These are phyloP conservation scores for Apostichopus leukothele DNA, from an alignment of 53 echinoderm and acorn worm species.

Conservation along the genomic window DNA sequence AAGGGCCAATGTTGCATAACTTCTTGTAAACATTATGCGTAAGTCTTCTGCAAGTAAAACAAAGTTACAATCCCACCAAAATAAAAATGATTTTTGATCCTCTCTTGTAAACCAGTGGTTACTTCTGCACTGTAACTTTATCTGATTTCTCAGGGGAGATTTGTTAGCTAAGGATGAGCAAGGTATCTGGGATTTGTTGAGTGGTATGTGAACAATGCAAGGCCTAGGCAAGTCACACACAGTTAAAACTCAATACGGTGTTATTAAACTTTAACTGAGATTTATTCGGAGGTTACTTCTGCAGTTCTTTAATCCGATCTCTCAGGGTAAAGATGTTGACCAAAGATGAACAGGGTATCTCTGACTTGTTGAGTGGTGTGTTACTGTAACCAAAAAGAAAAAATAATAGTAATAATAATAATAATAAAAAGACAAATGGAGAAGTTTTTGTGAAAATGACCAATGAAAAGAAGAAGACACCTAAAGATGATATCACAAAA, in stretches of 20 bases:
- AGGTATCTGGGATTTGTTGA: neutral
- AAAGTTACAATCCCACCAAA: too few species aligned
- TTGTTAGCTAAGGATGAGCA: constrained; percentile 5
- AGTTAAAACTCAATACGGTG: too few species aligned
- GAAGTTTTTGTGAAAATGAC: too few species aligned
- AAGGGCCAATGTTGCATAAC: too few species aligned
- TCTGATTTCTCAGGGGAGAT: neutral
- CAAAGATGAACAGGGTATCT: constrained; percentile 11
- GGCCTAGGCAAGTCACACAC: too few species aligned
- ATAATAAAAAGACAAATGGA: neutral
- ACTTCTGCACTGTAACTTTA: neutral
- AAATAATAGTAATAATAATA: neutral
- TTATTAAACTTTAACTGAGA: too few species aligned
- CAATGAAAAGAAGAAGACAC: neutral
- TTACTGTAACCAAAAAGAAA: neutral
- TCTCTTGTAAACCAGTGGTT: neutral
- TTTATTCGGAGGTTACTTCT: neutral
- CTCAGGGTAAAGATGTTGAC: neutral
- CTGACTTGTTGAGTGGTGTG: neutral
- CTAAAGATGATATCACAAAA: too few species aligned
- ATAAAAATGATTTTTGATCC: too few species aligned
- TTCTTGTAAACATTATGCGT: too few species aligned
- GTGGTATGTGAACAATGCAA: neutral
- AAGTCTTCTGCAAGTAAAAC: too few species aligned
- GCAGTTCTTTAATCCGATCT: neutral